Evolutionary conservation across 1,140 invertebrate species (phyloP), one percentile per base, ranked within the genome.

Genomic region (Polyergus mexicanus): DNA sequence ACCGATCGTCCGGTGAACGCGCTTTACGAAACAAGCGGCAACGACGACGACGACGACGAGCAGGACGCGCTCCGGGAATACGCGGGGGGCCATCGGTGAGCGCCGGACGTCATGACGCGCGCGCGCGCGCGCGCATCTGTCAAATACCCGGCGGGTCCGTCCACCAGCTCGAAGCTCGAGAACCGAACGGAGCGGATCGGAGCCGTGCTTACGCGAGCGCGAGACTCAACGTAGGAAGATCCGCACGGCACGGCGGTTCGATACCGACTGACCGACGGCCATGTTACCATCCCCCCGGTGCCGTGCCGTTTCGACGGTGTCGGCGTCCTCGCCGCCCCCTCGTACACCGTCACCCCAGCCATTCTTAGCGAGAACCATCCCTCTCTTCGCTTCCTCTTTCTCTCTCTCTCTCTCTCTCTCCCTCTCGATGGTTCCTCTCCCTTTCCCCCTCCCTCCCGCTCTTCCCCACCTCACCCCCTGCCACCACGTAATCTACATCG

Each of bases 201-300:
- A 44, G 54, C 68, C n/a, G 68, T 16, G 32, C 32, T 13, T 19
- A 35, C 72, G 71, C 85, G 51, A 76, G 63, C 56, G 54, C 76
- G 10, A n/a, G 72, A 56, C 66, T 90, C 88, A 81, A 65, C 78
- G 89, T 77, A 86, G 22, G 13, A 56, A 90, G 71, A 76, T 89
- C 81, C 87, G 76, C 78, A 69, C 88, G 80, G 83, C 68, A 58
- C 90, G 90, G 69, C 91, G 92, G 92, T 93, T 93, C 92, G 92
- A 93, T 93, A 93, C 92, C 92, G 92, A 93, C 92, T 93, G 89
- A 92, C 89, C 85, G 91, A 77, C 92, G 87, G 92, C 92, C 92
- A 93, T 93, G 77, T 93, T 93, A 86, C 91, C 90, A 90, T 89
- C 92, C 92, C 89, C 86, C 86, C 41, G 41, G 32, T 28, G 25